Evolutionary conservation across 2,888 invertebrate species (phyloP).

Genomic region (Rapana venosa): DNA sequence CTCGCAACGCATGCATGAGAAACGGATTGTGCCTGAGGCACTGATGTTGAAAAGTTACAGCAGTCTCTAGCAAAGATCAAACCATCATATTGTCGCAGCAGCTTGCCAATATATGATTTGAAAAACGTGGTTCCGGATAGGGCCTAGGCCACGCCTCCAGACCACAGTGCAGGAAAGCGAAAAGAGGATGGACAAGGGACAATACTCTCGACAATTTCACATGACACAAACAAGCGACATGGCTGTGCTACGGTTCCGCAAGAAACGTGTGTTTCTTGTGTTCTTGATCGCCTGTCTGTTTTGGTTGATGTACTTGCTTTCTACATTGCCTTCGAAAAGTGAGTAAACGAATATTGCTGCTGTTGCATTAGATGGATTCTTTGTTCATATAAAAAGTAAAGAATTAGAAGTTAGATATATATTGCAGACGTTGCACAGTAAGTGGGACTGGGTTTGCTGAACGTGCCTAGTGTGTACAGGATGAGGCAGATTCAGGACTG

Average conservation of each 20-base stretch:
- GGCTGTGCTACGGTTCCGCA: conserved; percentile 43
- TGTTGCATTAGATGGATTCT: neutral
- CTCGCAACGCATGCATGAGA: too few relatives aligned
- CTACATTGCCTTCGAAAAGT: conserved; percentile 48
- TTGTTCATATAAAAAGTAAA: neutral
- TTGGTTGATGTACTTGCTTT: conserved; percentile 49
- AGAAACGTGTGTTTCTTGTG: conserved; percentile 46
- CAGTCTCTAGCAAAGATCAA: too few relatives aligned
- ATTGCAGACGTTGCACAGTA: too few relatives aligned
- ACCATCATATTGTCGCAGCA: too few relatives aligned
- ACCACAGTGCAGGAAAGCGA: neutral
- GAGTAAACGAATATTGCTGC: neutral
- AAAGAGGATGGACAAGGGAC: conserved; percentile 17
- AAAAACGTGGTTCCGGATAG: too few relatives aligned
- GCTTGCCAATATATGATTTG: too few relatives aligned
- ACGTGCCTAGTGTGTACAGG: too few relatives aligned
- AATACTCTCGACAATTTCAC: conserved; percentile 17
- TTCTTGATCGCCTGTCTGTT: conserved; percentile 46
- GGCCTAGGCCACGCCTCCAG: neutral
- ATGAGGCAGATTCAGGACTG: too few relatives aligned
- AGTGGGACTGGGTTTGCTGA: too few relatives aligned
- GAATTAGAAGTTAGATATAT: too few relatives aligned
- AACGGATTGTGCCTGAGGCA: too few relatives aligned
- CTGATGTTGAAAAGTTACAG: too few relatives aligned
- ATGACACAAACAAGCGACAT: conserved; percentile 38